These are phyloP conservation scores for Temnothorax curvispinosus DNA, from an alignment of 1,140 invertebrate species.

Conservation along the genomic window DNA sequence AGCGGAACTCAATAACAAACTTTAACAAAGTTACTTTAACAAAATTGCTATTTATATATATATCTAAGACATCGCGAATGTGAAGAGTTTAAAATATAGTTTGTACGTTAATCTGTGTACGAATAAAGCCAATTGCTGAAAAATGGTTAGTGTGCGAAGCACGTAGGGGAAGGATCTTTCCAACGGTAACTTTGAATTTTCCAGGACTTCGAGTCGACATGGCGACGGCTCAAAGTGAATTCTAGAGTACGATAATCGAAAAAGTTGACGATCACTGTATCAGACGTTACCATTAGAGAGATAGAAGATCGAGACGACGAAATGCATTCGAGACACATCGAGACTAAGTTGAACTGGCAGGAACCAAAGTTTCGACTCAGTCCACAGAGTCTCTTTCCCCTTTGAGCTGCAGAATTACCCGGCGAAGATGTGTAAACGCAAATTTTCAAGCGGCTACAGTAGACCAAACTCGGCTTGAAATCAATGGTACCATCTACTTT, in stretches of 20 bases:
- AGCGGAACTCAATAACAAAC: not conserved
- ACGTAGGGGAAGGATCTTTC: not conserved
- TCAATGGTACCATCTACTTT: conserved; percentile 37
- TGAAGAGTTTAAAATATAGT: not conserved
- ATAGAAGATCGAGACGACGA: conserved; percentile 62
- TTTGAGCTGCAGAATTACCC: conserved; percentile 54
- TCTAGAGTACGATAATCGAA: conserved; percentile 56
- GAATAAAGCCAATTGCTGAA: not conserved
- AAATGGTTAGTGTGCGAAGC: not conserved
- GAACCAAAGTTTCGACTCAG: conserved; percentile 66
- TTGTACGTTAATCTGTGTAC: not conserved
- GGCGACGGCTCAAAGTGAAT: conserved; percentile 47
- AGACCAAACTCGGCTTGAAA: conserved; percentile 46
- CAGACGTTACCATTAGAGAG: conserved; percentile 54
- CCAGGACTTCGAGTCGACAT: conserved; percentile 2
- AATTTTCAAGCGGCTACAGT: conserved; percentile 48
- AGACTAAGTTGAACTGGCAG: conserved; percentile 56
- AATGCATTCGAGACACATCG: conserved; percentile 71
- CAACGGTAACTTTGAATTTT: conserved; percentile 25
- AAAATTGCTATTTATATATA: conserved; percentile 2
- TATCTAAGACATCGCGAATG: not conserved
- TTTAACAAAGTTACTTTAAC: not conserved
- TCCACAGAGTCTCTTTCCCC: conserved; percentile 56
- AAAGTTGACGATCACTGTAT: conserved; percentile 57
- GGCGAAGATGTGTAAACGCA: conserved; percentile 47